A percentile compares a stretch with the other conserved stretches of the same genome.
Conservation (phyloP, 2,113 vertebrate species). For the Naja naja region DNA sequence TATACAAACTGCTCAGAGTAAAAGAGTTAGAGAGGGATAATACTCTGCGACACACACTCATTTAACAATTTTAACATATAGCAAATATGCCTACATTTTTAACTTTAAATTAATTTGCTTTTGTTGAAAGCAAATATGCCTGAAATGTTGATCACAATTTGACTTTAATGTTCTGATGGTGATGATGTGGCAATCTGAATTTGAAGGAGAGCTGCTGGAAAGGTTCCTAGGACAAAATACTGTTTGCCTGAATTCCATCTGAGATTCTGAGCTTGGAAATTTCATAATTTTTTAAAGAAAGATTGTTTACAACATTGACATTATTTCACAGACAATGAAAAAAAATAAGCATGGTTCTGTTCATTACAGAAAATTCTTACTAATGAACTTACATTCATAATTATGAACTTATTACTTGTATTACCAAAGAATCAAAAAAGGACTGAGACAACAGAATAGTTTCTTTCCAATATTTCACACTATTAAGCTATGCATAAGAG, state of each 20-base stretch:
- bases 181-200: slow-evolving; percentile 73
- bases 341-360: slow-evolving; percentile 47
- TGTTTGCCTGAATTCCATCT: slow-evolving; percentile 61
- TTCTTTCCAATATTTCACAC: slow-evolving; percentile 26
- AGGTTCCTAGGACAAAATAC: slow-evolving; percentile 46
- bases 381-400: background rate
- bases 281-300: slow-evolving; percentile 59
- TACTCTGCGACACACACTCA: slow-evolving; percentile 11
- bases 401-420: slow-evolving; percentile 18
- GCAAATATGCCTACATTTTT: background rate
- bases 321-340: slow-evolving; percentile 61
- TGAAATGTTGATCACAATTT: slow-evolving; percentile 43
- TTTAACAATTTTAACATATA: slow-evolving; percentile 17
- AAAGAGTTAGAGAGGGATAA: slow-evolving; percentile 28
- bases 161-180: slow-evolving; percentile 57
- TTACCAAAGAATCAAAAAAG: slow-evolving; percentile 40
- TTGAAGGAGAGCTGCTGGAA: slow-evolving; percentile 69
- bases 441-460: slow-evolving; percentile 34
- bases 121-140: slow-evolving; percentile 39
- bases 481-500: background rate
- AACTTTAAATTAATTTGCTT: slow-evolving; percentile 27
- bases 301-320: slow-evolving; percentile 66
- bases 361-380: slow-evolving; percentile 17
- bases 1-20: slow-evolving; percentile 51
- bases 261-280: slow-evolving; percentile 58